Conservation (phyloP, 2,113 vertebrate genomes). For the Dipodomys ordii region DNA sequence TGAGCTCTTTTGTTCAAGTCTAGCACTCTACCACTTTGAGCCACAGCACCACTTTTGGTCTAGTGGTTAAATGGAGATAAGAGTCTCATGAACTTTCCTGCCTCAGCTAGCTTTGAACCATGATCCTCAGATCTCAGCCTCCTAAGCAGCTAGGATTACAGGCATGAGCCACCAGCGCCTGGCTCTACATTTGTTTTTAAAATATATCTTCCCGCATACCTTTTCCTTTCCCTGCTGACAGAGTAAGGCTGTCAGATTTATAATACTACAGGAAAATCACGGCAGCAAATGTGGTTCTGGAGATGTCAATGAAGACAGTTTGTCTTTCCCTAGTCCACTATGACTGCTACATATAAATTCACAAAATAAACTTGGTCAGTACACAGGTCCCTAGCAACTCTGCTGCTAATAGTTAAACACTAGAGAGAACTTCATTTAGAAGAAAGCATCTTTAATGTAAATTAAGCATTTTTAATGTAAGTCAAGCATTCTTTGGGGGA, state of each 20-base stretch:
- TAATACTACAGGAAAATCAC: neutral
- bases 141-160: no score
- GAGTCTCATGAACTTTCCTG: no score
- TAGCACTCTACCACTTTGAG: no score
- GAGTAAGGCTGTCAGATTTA: neutral
- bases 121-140: no score
- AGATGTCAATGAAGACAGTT: neutral
- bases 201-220: neutral
- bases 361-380: rapidly evolving
- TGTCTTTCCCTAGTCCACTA: neutral
- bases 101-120: no score
- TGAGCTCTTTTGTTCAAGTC: no score
- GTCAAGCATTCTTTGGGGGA: no score
- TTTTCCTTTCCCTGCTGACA: neutral
- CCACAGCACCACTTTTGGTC: no score
- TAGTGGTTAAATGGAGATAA: no score
- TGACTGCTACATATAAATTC: neutral
- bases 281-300: neutral
- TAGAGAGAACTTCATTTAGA: neutral
- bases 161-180: no score
- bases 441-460: neutral
- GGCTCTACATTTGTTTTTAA: neutral
- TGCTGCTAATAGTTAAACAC: neutral
- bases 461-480: neutral
- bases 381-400: neutral